Base-by-base conservation (phyloP, 2,113 vertebrate species). In the Galeopterus variegatus region DNA sequence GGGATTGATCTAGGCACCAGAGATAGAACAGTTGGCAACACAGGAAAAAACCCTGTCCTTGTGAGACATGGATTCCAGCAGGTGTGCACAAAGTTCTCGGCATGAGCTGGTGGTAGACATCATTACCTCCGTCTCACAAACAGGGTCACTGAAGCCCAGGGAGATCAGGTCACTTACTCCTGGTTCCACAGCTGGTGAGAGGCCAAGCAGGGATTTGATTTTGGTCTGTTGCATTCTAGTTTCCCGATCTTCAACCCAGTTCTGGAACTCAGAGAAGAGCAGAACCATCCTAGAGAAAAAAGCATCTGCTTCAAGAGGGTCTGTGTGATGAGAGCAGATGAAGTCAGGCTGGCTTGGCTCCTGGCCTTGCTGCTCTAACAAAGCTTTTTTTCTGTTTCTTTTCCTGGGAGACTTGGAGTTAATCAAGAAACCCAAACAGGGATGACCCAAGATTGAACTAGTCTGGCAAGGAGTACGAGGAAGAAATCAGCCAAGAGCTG, bases 381-480 rank as follows among this genome's bases (percentile, higher is more conserved):
- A 77, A 86, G 28, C 41, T 28, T 52, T 17, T 10, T 41, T 52
- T 64, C 41, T 75, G 33, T 67, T 54, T 17, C 56, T 88, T n/a
- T 58, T 13, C 24, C 80, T 73, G 77, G 88, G 60, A 90, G 50
- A 26, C 50, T 56, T 14, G 14, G 65, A 92, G 76, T 92, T 95
- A 87, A 93, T 72, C 54, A 58, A 85, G 77, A 93, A 93, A 92
- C 86, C 75, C 97, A 92, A 95, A 96, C 86, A 87, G 52, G 28
- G 69, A 36, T 97, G 97, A 97, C 97, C 97, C 87, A 77, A 36
- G 76, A 76, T 83, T 97, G 94, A 97, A 97, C 97, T 75, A 97
- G 93, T 70, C 97, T 97, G 98, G 90, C 97, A 96, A 96, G 45
- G 50, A 92, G 14, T 64, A 93, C 76, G 84, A 93, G 86, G 65